These are phyloP conservation scores for Augochlorella aurata DNA, from an alignment of 2,888 invertebrate species.

Conservation along the genomic window DNA sequence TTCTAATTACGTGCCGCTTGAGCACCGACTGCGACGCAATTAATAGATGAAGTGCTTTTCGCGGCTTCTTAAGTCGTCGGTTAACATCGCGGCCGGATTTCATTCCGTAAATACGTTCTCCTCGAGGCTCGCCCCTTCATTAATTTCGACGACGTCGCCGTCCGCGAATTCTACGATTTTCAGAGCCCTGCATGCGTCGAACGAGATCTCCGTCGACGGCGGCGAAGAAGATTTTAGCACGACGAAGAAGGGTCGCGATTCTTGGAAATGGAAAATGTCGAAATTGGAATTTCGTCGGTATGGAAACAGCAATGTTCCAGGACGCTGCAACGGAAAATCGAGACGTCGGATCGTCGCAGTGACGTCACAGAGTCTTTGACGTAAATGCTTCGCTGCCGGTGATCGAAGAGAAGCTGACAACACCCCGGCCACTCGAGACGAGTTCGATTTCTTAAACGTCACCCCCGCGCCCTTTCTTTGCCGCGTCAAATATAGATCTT, in stretches of 20 bases:
- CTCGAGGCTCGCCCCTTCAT: neutral
- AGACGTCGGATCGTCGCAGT: slow-evolving; percentile 30
- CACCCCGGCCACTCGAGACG: slow-evolving; percentile 53
- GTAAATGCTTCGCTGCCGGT: slow-evolving; percentile 61
- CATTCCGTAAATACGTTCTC: neutral
- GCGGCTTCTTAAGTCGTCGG: slow-evolving; percentile 14
- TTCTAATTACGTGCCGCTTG: slow-evolving; percentile 38
- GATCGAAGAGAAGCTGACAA: slow-evolving; percentile 59
- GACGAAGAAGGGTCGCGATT: too few relatives aligned
- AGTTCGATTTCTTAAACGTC: slow-evolving; percentile 63
- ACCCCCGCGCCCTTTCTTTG: slow-evolving; percentile 33
- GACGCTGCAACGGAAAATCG: slow-evolving; percentile 12
- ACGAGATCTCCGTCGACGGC: too few relatives aligned
- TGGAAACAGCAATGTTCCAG: neutral
- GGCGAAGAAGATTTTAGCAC: too few relatives aligned
- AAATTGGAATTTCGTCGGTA: too few relatives aligned
- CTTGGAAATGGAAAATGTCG: too few relatives aligned
- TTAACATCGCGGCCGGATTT: slow-evolving; percentile 4
- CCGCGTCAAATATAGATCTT: slow-evolving; percentile 51
- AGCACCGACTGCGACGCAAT: slow-evolving; percentile 33
- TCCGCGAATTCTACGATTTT: neutral
- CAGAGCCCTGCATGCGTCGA: too few relatives aligned
- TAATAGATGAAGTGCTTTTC: slow-evolving; percentile 34
- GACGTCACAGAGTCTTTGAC: slow-evolving; percentile 70
- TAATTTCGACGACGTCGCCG: neutral